These are phyloP conservation scores for Theristus sp. DNA, from an alignment of 2,888 invertebrate genomes.

Conservation along the genomic window DNA sequence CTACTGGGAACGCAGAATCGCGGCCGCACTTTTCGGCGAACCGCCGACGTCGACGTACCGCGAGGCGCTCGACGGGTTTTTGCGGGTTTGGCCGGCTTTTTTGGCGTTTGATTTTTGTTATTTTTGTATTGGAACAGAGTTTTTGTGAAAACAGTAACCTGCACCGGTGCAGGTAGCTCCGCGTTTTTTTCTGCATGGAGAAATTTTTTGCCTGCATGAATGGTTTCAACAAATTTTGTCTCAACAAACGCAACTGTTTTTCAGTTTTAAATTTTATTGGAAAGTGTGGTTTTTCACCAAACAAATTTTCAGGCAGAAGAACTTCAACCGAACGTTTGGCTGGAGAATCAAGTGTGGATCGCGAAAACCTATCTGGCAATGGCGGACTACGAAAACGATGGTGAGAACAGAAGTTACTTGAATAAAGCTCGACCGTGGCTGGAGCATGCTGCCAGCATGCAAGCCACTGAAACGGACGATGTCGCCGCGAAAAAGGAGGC, in stretches of 20 bases:
- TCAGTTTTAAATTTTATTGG: background rate
- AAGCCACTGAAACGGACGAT: no score
- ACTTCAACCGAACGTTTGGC: background rate
- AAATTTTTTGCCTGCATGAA: no score
- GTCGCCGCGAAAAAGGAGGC: no score
- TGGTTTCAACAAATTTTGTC: background rate
- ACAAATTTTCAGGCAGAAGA: background rate
- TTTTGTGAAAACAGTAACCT: background rate
- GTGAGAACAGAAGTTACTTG: no score
- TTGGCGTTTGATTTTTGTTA: background rate
- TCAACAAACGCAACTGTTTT: background rate
- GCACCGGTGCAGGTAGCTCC: no score
- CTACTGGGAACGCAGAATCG: slow-evolving; percentile 49
- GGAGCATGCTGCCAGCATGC: no score
- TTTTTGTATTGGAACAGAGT: slow-evolving; percentile 14
- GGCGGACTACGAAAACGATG: no score
- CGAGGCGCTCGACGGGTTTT: slow-evolving; percentile 41
- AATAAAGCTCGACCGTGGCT: no score
- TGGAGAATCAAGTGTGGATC: background rate
- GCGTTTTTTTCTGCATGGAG: background rate
- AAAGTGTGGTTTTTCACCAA: background rate
- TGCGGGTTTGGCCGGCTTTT: no score
- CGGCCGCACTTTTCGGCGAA: slow-evolving; percentile 45
- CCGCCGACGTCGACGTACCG: slow-evolving; percentile 44
- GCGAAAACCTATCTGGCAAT: background rate